Evolutionary conservation across 2,797 vertebrate genomes (phyloP).

Genomic region (Tinamus major): DNA sequence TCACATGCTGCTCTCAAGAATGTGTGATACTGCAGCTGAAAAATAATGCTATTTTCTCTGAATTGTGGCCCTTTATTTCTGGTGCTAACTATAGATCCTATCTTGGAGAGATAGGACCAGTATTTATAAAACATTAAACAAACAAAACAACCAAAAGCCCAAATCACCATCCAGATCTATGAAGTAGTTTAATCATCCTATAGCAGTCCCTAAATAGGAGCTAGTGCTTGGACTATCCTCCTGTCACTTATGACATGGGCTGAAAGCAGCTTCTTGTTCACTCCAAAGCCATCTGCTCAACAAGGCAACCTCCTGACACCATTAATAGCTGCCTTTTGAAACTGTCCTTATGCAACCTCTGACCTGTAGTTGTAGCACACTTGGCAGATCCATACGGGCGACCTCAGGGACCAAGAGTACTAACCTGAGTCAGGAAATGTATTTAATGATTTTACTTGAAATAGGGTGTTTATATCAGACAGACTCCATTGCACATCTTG

Average conservation of each 20-base stretch:
- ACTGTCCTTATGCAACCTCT: neutral
- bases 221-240: neutral
- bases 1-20: neutral
- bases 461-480: neutral
- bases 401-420: fast-evolving
- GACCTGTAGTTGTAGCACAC: neutral
- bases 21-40: neutral
- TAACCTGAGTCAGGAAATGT: fast-evolving
- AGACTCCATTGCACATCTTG: neutral
- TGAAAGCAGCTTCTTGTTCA: neutral
- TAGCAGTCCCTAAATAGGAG: neutral
- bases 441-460: neutral
- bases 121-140: neutral
- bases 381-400: neutral
- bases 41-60: neutral
- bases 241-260: neutral
- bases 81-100: neutral
- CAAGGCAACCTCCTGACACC: neutral
- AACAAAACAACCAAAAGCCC: neutral
- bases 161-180: neutral
- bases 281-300: neutral
- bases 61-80: neutral
- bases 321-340: neutral
- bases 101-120: neutral
- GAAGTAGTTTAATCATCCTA: neutral